Percentiles rank a stretch among this genome's conserved stretches.
Evolutionary conservation across 2,888 invertebrate genomes (phyloP).

Genomic region (Melanophora roralis): DNA sequence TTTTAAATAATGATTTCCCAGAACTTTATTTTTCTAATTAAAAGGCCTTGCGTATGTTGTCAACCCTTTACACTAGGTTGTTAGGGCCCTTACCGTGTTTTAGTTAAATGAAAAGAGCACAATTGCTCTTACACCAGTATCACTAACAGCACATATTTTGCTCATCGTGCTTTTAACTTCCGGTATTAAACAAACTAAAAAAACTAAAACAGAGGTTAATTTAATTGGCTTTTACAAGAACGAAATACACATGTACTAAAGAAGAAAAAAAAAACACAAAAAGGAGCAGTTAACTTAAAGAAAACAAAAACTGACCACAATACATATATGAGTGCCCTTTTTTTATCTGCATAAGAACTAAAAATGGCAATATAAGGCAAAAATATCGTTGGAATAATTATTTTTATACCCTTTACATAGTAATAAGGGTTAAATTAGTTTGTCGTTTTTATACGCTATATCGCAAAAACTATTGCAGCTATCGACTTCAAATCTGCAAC

Average conservation of each 20-base stretch:
- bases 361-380: no score
- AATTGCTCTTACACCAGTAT: neutral
- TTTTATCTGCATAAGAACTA: no score
- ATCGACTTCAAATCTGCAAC: no score
- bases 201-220: slow-evolving; percentile 8
- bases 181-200: slow-evolving; percentile 31
- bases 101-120: slow-evolving; percentile 10
- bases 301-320: slow-evolving; percentile 31
- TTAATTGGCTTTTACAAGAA: slow-evolving; percentile 3
- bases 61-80: neutral
- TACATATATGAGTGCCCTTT: no score
- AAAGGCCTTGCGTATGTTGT: neutral
- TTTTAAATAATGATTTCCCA: neutral
- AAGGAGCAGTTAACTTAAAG: neutral
- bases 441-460: no score
- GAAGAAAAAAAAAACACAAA: neutral
- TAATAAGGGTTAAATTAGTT: no score
- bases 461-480: no score
- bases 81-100: neutral
- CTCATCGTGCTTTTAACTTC: slow-evolving; percentile 20
- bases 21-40: neutral
- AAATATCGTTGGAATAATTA: no score
- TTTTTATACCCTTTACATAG: no score
- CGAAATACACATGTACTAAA: neutral
- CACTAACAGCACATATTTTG: neutral